Evolutionary conservation across 2,113 vertebrate species (phyloP).

Genomic region (Polyodon spathula): DNA sequence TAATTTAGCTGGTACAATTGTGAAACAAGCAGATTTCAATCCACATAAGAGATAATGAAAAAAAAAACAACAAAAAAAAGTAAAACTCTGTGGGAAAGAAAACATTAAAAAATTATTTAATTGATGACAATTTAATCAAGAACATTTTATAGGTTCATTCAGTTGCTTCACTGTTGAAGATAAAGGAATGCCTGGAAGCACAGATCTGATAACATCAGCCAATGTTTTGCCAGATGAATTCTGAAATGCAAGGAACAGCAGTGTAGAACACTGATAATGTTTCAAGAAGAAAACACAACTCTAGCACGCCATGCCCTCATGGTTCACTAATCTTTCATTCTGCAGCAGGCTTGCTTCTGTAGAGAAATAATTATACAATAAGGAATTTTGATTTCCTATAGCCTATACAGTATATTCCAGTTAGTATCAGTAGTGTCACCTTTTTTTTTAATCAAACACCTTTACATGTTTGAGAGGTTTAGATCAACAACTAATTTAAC

Average conservation of each 20-base stretch:
- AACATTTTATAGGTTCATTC: constrained; percentile 19
- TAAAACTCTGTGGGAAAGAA: constrained; percentile 24
- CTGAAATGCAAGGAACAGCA: constrained; percentile 3
- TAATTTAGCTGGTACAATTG: constrained; percentile 7
- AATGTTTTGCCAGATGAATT: constrained; percentile 12
- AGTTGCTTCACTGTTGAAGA: constrained; percentile 10
- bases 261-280: constrained; percentile 7
- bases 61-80: constrained; percentile 18
- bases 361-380: too few relatives aligned
- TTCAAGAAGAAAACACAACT: constrained; percentile 11
- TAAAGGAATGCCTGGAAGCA: constrained; percentile 2
- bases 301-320: constrained; percentile 5
- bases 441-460: too few relatives aligned
- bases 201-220: constrained; percentile 18
- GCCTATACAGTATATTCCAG: too few relatives aligned
- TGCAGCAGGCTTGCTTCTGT: constrained; percentile 16
- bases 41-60: constrained; percentile 18
- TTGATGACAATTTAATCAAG: constrained; percentile 20
- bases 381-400: too few relatives aligned
- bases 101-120: constrained; percentile 4
- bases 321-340: constrained; percentile 5
- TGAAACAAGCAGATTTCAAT: constrained; percentile 19
- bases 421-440: too few relatives aligned
- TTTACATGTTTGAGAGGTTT: too few relatives aligned
- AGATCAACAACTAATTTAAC: too few relatives aligned